Base-by-base conservation (phyloP, 1,140 invertebrate genomes). In the Pseudomyrmex concolor region DNA sequence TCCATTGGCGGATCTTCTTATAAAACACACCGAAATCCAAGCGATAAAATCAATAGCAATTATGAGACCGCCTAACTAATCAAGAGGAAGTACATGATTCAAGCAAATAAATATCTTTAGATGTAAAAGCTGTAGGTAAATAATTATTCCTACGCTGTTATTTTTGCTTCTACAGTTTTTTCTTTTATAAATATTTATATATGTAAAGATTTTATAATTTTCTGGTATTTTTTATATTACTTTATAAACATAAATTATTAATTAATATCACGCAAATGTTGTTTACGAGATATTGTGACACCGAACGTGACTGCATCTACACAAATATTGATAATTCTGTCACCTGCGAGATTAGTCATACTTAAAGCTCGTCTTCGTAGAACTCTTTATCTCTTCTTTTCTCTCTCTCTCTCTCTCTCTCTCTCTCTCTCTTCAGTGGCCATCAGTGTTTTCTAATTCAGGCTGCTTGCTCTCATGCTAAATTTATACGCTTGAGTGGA, bases 391-490 rank as follows among this genome's bases (percentile, higher is more conserved):
- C 34, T 34, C 34, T 34, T 34, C 34, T 34, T 25, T 0, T 34
- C 25, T 34, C 2, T 34, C 34, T 34, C 34, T 34, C 5, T 34
- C 5, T 34, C 34, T 34, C 34, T 34, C 45, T 51, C 71, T 51
- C 70, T 22, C 34, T 34, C 34, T 34, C 3, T 34, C 34, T 34
- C 34, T 25, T 66, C 25, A 5, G 8, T 15, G 12, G 22, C 12
- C 63, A n/a, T n/a, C n/a, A 68, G 45, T 68, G 63, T 68, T 78
- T 78, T 78, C 74, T 78, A 78, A 68, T 78, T 78, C 74, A 48
- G 68, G 74, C 51, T 45, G 64, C 19, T 51, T 78, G 74, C 55
- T 25, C 74, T 78, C 51, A 59, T 48, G 7, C 63, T 78, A 78
- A 68, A 68, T 77, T 77, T 77, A 78, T 13, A 25, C 34, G 34